phyloP scores from a whole-genome alignment of 2,113 vertebrate genomes.

The Hucho hucho region DNA sequence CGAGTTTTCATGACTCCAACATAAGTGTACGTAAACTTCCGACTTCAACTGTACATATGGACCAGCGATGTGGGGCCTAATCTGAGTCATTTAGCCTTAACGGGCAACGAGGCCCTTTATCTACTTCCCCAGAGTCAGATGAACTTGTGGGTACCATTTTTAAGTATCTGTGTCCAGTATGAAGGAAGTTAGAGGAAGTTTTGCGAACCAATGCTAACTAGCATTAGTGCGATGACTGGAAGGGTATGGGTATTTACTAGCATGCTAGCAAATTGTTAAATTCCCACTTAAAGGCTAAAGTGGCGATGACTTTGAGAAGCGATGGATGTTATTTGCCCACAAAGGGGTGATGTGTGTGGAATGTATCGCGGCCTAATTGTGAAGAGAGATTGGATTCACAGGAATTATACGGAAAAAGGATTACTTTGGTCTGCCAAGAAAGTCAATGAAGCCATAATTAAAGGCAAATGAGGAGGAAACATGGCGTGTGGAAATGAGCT shows the following conservation, averaged over 20 bases:
- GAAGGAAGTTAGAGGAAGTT: no score
- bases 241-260: no score
- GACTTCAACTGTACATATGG: no score
- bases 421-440: slow-evolving; percentile 9
- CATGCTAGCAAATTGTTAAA: background rate
- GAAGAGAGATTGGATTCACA: slow-evolving; percentile 5
- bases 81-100: background rate
- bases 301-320: slow-evolving; percentile 2
- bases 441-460: slow-evolving; percentile 47
- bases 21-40: no score
- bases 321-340: background rate
- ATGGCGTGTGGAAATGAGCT: slow-evolving; percentile 46
- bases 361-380: slow-evolving; percentile 22
- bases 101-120: background rate
- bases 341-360: background rate
- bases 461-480: slow-evolving; percentile 51
- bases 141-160: no score
- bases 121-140: no score
- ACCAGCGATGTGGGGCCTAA: no score
- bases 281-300: background rate
- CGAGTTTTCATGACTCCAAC: no score
- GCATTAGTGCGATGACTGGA: no score
- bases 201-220: no score
- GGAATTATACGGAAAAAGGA: background rate
- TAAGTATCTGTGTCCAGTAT: no score